Conservation (phyloP, 2,113 vertebrate genomes). For the Xyrauchen texanus region DNA sequence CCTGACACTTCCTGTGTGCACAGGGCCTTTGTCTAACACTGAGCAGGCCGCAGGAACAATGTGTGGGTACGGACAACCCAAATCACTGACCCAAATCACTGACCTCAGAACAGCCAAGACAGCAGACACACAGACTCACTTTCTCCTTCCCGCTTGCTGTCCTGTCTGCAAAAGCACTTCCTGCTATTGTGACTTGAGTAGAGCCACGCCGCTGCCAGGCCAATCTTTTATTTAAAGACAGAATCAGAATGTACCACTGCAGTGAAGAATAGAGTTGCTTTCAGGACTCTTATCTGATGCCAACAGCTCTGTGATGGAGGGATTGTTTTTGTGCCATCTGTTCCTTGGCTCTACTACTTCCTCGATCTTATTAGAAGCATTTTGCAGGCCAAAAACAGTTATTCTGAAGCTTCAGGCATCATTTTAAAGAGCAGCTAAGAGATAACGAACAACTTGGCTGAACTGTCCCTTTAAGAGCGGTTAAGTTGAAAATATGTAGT, state of each 20-base stretch:
- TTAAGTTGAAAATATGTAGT: no score
- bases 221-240: constrained; percentile 57
- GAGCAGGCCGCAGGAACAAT: constrained; percentile 28
- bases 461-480: no score
- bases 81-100: constrained; percentile 9
- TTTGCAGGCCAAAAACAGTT: constrained; percentile 13
- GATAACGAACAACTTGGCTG: not conserved
- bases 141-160: constrained; percentile 37
- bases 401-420: not conserved
- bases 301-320: constrained; percentile 51
- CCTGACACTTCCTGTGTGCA: constrained; percentile 24
- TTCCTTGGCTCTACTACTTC: constrained; percentile 46
- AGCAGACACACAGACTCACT: constrained; percentile 35
- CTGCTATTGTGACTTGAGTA: constrained; percentile 68
- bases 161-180: constrained; percentile 68
- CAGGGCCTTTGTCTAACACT: constrained; percentile 27
- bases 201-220: constrained; percentile 45
- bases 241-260: constrained; percentile 51
- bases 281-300: constrained; percentile 45
- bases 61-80: constrained; percentile 3
- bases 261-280: constrained; percentile 53
- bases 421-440: not conserved
- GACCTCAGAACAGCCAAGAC: constrained; percentile 22
- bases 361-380: constrained; percentile 38
- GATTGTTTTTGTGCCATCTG: constrained; percentile 54